Base-by-base conservation (phyloP, 2,797 vertebrate species). In the Rhabdomys pumilio region DNA sequence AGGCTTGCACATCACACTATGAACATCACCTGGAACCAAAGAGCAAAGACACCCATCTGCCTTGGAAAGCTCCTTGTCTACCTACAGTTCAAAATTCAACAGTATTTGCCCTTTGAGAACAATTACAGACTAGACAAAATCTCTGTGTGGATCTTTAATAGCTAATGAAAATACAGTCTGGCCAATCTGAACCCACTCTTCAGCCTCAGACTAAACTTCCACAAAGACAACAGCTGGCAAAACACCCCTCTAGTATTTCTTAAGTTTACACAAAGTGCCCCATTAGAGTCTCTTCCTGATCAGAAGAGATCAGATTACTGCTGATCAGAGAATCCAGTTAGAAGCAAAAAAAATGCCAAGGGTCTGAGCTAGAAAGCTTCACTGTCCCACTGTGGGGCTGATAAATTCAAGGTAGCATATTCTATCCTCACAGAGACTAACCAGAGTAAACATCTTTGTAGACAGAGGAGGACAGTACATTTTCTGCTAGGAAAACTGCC, bases 401-500 rank as follows among this genome's bases (percentile, higher is more conserved):
- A 77, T 17, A 65, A 50, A 12, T 65, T 59, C 1, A 3, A 85
- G 44, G 44, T 5, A 50, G 34, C 65, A 61, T n/a, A 79, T 50
- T 95, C 89, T 86, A 20, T 89, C 31, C 83, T 89, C 59, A 20
- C 0, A 1, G 65, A 80, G 47, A 84, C 47, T 82, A 97, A 84
- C 50, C 34, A 94, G 73, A 96, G 82, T 59, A 92, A 96, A 90
- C 19, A 89, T 86, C 41, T 92, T 89, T 55, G 53, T 53, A 72
- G 75, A 85, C 88, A 94, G n/a, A 93, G 38, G 34, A 94, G 38
- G 34, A 94, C 55, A 89, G 41, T 63, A 26, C 0, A 6, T 92
- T 95, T 95, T 38, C 91, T 85, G 20, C 65, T 88, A 13, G 22
- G 87, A 95, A 95, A 97, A 90, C 17, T 77, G 75, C 15, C 50